These are phyloP conservation scores for Ceratoteleas bidentatus DNA, from an alignment of 1,140 invertebrate species.

Conservation along the genomic window DNA sequence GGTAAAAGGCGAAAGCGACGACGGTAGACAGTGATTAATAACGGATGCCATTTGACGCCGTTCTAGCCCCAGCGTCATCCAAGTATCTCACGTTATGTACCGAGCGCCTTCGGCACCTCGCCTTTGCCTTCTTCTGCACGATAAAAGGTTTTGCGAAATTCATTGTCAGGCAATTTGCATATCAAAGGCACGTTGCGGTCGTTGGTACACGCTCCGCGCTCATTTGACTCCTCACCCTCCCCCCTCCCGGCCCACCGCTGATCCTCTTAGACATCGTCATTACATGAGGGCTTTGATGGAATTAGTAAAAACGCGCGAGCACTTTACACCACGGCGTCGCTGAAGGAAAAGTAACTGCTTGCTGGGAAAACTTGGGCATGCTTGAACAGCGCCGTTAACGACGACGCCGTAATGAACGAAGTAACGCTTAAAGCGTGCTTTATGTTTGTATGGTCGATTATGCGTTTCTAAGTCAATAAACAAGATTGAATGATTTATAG, in stretches of 20 bases:
- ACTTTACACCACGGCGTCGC: slow-evolving; percentile 69
- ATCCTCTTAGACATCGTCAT: slow-evolving; percentile 66
- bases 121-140: slow-evolving; percentile 70
- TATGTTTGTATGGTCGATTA: slow-evolving; percentile 63
- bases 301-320: slow-evolving; percentile 75
- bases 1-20: slow-evolving; percentile 69
- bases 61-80: slow-evolving; percentile 65
- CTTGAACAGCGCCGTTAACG: slow-evolving; percentile 60
- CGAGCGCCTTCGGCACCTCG: slow-evolving; percentile 64
- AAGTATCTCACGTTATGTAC: slow-evolving; percentile 60
- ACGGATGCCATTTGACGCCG: slow-evolving; percentile 78
- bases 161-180: slow-evolving; percentile 81
- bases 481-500: slow-evolving; percentile 42
- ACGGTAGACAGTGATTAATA: slow-evolving; percentile 80
- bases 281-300: slow-evolving; percentile 69
- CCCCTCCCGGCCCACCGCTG: slow-evolving; percentile 15
- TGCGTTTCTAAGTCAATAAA: slow-evolving; percentile 62
- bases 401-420: slow-evolving; percentile 64
- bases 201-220: slow-evolving; percentile 61
- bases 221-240: slow-evolving; percentile 64
- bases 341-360: slow-evolving; percentile 66
- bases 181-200: slow-evolving; percentile 74
- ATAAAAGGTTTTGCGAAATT: slow-evolving; percentile 82
- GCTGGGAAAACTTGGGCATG: slow-evolving; percentile 63
- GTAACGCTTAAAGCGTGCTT: slow-evolving; percentile 67